A percentile compares a stretch with the other conserved stretches of the same genome.
Evolutionary conservation across 2,888 invertebrate genomes (phyloP).

Genomic region (Hypena proboscidalis): DNA sequence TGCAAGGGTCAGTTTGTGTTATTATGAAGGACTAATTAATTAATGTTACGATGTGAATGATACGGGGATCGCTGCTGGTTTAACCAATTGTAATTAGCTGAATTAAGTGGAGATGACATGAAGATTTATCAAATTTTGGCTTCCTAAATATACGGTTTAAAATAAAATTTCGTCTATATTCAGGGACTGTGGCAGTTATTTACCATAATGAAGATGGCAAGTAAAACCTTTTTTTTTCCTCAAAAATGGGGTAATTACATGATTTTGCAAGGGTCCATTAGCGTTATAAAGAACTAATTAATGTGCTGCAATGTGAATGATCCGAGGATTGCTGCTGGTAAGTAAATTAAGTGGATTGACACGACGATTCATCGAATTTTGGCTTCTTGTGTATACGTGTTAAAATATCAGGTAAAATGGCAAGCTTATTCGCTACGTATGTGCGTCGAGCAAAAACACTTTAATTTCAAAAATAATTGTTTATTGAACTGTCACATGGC

Average conservation of each 20-base stretch:
- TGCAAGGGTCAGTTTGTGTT: no score
- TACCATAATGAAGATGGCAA: no score
- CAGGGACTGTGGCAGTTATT: no score
- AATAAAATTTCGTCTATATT: no score
- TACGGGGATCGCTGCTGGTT: slow-evolving; percentile 45
- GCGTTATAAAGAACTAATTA: slow-evolving; percentile 56
- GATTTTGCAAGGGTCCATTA: slow-evolving; percentile 45
- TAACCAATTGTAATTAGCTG: slow-evolving; percentile 48
- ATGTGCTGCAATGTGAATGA: slow-evolving; percentile 51
- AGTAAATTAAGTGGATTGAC: no score
- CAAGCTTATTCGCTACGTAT: no score
- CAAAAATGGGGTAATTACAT: slow-evolving; percentile 56
- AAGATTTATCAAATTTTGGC: slow-evolving; percentile 42
- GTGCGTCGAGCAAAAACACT: no score
- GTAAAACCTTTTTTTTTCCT: slow-evolving; percentile 54
- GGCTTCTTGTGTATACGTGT: no score
- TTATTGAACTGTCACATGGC: slow-evolving; percentile 36
- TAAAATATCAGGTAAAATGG: no score
- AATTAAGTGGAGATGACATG: slow-evolving; percentile 56
- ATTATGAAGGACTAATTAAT: no score
- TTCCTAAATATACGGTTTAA: neutral
- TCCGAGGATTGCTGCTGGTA: no score
- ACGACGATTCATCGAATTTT: no score
- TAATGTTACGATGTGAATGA: slow-evolving; percentile 50
- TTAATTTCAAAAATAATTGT: slow-evolving; percentile 49